Percentiles rank a stretch among this genome's conserved stretches.
Conservation (phyloP, 2,113 vertebrate genomes). For the Talpa occidentalis region DNA sequence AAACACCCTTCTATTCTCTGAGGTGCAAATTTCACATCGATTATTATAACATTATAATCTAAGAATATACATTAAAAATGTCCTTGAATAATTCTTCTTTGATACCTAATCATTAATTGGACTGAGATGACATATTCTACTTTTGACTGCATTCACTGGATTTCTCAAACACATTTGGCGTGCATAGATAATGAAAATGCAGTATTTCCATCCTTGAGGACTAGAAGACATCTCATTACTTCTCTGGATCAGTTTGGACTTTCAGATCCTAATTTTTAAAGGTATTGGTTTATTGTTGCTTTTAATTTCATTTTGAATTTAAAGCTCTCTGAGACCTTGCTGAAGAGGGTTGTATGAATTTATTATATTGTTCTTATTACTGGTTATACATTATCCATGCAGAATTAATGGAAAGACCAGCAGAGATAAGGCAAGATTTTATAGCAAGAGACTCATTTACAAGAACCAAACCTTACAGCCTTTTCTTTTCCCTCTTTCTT, state of each 20-base stretch:
- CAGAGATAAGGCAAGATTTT: constrained; percentile 74
- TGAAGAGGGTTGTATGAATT: constrained; percentile 64
- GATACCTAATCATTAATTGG: constrained; percentile 30
- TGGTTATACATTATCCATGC: constrained; percentile 48
- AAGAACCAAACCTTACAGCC: constrained; percentile 69
- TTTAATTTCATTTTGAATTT: constrained; percentile 72
- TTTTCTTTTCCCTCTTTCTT: constrained; percentile 30
- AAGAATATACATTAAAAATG: constrained; percentile 18
- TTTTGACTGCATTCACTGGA: constrained; percentile 19
- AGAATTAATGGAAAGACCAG: constrained; percentile 74
- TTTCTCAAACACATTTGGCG: constrained; percentile 13
- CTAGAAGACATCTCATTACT: constrained; percentile 51
- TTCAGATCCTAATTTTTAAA: constrained; percentile 67
- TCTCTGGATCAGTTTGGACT: constrained; percentile 47
- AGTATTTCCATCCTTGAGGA: neutral
- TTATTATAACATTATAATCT: constrained; percentile 53
- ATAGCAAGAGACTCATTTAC: constrained; percentile 74
- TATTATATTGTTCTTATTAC: constrained; percentile 32
- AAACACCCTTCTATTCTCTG: neutral
- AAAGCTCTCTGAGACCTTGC: constrained; percentile 42
- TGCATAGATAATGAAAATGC: neutral
- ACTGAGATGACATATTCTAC: neutral
- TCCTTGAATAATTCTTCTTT: constrained; percentile 38
- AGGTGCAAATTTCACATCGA: neutral
- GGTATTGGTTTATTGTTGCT: constrained; percentile 51